These are phyloP conservation scores for Diaphora mendica DNA, from an alignment of 2,888 invertebrate species.

Conservation along the genomic window DNA sequence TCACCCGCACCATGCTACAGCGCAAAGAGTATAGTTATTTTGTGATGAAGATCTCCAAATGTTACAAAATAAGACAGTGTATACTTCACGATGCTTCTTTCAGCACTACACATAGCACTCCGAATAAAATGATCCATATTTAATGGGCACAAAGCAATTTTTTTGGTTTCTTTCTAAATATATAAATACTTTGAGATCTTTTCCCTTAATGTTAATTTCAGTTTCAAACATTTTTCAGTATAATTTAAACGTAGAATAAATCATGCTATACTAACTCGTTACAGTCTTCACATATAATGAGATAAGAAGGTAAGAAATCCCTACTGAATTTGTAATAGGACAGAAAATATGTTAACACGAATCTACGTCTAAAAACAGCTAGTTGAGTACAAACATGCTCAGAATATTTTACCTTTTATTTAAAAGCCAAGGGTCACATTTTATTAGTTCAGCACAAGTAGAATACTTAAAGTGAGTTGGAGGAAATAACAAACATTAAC, in stretches of 20 bases:
- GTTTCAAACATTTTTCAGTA: neutral
- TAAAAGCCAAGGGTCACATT: conserved; percentile 4
- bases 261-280: neutral
- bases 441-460: neutral
- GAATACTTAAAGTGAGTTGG: neutral
- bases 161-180: neutral
- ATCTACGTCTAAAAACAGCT: conserved; percentile 19
- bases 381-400: conserved; percentile 9
- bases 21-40: no score
- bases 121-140: neutral
- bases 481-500: neutral
- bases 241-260: neutral
- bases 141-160: neutral
- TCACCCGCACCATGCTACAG: no score
- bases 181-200: neutral
- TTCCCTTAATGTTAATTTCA: neutral
- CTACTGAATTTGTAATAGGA: conserved; percentile 24
- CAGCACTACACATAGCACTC: neutral
- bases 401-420: conserved; percentile 9
- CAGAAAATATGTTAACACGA: conserved; percentile 25
- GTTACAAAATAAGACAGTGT: no score
- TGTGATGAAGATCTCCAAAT: no score
- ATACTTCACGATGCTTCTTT: no score
- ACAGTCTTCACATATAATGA: neutral
- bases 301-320: conserved; percentile 1